A percentile compares a stretch with the other conserved stretches of the same genome.
These are phyloP conservation scores for Erebia epiphron DNA, from an alignment of 2,888 invertebrate species.

Conservation along the genomic window DNA sequence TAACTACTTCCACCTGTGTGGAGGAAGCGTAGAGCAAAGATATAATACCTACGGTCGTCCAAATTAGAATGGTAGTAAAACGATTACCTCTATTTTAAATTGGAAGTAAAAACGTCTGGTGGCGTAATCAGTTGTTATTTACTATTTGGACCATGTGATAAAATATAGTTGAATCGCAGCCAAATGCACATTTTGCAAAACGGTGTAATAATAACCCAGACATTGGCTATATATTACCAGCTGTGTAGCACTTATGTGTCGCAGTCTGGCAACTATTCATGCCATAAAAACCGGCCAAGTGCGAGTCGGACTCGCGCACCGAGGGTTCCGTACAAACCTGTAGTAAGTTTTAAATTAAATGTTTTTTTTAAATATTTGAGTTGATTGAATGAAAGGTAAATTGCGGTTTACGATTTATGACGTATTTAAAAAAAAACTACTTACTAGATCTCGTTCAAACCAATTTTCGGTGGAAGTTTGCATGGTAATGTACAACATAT, in stretches of 20 bases:
- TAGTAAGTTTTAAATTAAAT: too few relatives aligned
- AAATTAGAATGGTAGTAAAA: background rate
- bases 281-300: too few relatives aligned
- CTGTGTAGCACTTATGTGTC: conserved; percentile 38
- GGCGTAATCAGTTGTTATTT: conserved; percentile 24
- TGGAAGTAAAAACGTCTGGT: conserved; percentile 7
- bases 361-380: too few relatives aligned
- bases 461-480: too few relatives aligned
- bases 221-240: conserved; percentile 54
- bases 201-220: conserved; percentile 68
- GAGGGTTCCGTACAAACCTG: too few relatives aligned
- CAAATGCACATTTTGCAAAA: conserved; percentile 76
- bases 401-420: too few relatives aligned
- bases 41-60: background rate
- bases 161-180: conserved; percentile 69
- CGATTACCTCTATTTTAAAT: background rate
- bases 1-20: background rate
- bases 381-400: too few relatives aligned
- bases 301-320: too few relatives aligned
- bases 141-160: conserved; percentile 59
- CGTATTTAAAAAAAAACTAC: too few relatives aligned
- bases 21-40: too few relatives aligned
- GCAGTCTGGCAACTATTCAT: conserved; percentile 38
- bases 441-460: too few relatives aligned
- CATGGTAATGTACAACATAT: too few relatives aligned